phyloP scores from a whole-genome alignment of 2,888 invertebrate species.

The Diaperis boleti region DNA sequence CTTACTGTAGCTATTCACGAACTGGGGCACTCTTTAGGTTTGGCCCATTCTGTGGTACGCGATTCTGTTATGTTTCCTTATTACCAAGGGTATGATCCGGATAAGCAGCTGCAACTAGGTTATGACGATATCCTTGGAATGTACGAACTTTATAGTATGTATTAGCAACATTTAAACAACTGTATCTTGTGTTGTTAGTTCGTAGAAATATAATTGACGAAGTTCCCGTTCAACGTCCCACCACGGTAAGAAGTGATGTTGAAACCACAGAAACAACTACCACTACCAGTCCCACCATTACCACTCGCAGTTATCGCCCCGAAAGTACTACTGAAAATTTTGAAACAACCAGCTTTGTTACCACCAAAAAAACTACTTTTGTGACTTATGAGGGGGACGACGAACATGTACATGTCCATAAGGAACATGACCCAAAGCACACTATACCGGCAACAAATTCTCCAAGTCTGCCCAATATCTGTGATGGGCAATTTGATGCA shows the following conservation, averaged over 20 bases:
- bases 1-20: conserved; percentile 82
- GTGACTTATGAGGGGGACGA: conserved; percentile 65
- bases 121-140: conserved; percentile 82
- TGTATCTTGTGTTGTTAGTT: conserved; percentile 39
- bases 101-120: conserved; percentile 68
- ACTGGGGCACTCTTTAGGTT: conserved; percentile 81
- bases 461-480: conserved; percentile 71
- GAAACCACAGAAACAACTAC: not conserved
- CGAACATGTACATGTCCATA: conserved; percentile 67
- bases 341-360: not conserved
- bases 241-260: not conserved
- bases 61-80: conserved; percentile 84
- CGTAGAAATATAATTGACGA: conserved; percentile 46
- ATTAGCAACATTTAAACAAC: not conserved
- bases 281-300: not conserved
- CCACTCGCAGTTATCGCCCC: not conserved
- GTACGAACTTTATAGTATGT: conserved; percentile 79
- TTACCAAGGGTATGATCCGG: conserved; percentile 70
- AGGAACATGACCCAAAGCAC: conserved; percentile 61
- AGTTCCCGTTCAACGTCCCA: not conserved
- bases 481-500: conserved; percentile 77
- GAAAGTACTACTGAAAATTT: not conserved
- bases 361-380: conserved; percentile 31
- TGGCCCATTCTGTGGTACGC: conserved; percentile 76
- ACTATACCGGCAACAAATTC: conserved; percentile 50